Conservation (phyloP, 2,888 invertebrate species). For the Phania funesta region DNA sequence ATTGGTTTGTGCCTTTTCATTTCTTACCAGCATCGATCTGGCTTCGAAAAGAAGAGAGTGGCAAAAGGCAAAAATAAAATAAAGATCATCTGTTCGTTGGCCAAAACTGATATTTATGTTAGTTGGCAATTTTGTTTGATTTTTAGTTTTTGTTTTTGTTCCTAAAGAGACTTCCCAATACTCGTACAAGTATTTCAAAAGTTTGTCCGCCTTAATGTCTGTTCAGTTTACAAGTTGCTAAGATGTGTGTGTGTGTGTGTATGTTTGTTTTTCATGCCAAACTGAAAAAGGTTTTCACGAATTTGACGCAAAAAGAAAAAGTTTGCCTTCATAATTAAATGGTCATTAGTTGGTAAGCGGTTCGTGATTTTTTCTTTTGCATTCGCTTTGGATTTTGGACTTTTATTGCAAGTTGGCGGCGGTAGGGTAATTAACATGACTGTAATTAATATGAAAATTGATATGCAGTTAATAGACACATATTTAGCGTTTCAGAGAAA, state of each 20-base stretch:
- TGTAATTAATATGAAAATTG: constrained; percentile 56
- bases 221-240: constrained; percentile 37
- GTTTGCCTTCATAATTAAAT: constrained; percentile 59
- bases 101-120: constrained; percentile 51
- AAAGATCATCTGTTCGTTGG: constrained; percentile 40
- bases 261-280: constrained; percentile 36
- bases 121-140: constrained; percentile 51
- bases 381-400: neutral
- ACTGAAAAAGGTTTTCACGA: constrained; percentile 41
- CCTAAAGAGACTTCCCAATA: constrained; percentile 8
- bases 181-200: constrained; percentile 36
- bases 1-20: constrained; percentile 25
- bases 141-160: constrained; percentile 20
- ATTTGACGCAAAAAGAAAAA: constrained; percentile 34
- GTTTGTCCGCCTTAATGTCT: constrained; percentile 65
- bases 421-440: constrained; percentile 52
- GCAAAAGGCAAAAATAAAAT: neutral
- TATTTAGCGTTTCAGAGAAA: constrained; percentile 28
- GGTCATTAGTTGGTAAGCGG: constrained; percentile 60
- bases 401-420: constrained; percentile 34
- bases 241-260: constrained; percentile 40
- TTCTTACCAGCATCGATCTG: constrained; percentile 40
- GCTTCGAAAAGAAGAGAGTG: constrained; percentile 14
- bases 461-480: constrained; percentile 42
- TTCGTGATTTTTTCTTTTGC: constrained; percentile 17